Conservation (phyloP, 1,140 invertebrate species). For the Drosophila athabasca region DNA sequence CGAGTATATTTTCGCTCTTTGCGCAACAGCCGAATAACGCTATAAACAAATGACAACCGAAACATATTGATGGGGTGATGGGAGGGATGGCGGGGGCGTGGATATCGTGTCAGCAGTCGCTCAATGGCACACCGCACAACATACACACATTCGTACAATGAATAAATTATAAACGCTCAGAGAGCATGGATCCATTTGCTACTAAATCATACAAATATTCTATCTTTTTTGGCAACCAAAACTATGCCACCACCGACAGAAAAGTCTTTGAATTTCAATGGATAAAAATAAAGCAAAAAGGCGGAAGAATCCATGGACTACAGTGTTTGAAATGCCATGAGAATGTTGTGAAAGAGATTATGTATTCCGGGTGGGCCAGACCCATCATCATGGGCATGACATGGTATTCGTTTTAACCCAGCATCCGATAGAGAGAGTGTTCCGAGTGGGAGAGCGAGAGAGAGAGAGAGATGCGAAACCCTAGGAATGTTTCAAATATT, state of each 20-base stretch:
- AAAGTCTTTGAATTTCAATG: conserved; percentile 32
- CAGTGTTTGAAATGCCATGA: conserved; percentile 50
- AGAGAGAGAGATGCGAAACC: background rate
- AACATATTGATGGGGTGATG: conserved; percentile 39
- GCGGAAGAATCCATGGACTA: conserved; percentile 34
- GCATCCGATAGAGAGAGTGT: background rate
- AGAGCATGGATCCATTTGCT: conserved; percentile 12
- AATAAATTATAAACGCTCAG: conserved; percentile 52
- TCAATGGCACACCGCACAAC: conserved; percentile 53
- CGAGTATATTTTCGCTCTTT: background rate
- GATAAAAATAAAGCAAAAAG: conserved; percentile 41
- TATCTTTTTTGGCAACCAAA: conserved; percentile 26
- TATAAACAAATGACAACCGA: conserved; percentile 51
- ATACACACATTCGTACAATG: conserved; percentile 16
- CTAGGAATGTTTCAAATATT: background rate
- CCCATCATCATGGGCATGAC: conserved; percentile 34
- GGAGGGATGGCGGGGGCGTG: conserved; percentile 13
- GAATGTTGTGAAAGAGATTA: conserved; percentile 53
- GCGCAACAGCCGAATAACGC: conserved; percentile 30
- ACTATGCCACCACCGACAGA: background rate
- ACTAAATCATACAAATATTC: conserved; percentile 54
- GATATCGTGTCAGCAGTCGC: conserved; percentile 63
- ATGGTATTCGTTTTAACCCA: conserved; percentile 4
- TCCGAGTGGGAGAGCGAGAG: background rate
- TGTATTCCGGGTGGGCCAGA: conserved; percentile 58